Base-by-base conservation (phyloP, 2,888 invertebrate genomes). In the Leucophenga montana region DNA sequence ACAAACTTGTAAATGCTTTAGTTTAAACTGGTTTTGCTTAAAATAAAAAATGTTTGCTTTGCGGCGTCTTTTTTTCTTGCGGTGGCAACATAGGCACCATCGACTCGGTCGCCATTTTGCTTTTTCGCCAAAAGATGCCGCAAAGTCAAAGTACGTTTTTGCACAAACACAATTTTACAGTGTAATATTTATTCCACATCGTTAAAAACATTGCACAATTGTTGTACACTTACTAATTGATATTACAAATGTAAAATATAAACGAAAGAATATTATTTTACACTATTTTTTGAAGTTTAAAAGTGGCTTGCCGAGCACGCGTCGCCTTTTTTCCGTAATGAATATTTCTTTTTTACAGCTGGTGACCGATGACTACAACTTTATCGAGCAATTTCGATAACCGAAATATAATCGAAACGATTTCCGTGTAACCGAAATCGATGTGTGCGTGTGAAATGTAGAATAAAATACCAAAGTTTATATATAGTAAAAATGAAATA, bases 41-140 rank as follows among this genome's bases (percentile, higher is more conserved):
- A 39, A 39, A 8, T 39, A 39, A 11, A 39, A n/a, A 39, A 39
- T 11, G 53, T 18, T 20, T 54, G 54, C 13, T 54, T n/a, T 69
- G 61, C 50, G 68, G 67, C 59, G 48, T 53, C 39, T 48, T 16
- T 70, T 66, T 4, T 22, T 73, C 75, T 71, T 8, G 16, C 5
- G 18, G 14, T 16, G 39, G 13, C 64, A 44, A 14, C 48, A 14
- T 13, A 39, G 16, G 27, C 13, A 33, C 5, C 1, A n/a, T 3
- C 64, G 71, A n/a, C 61, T 73, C 66, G 72, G 76, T 73, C 83
- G 82, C 82, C 82, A 82, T 82, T 80, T 82, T 82, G 84, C 57
- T 76, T 82, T 50, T 83, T 81, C 27, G 31, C 50, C n/a, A 65
- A 13, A 8, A 0, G 44, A 16, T n/a, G 0, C 46, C 56, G 31